Evolutionary conservation across 2,797 vertebrate genomes (phyloP).

Genomic region (Varecia variegata): DNA sequence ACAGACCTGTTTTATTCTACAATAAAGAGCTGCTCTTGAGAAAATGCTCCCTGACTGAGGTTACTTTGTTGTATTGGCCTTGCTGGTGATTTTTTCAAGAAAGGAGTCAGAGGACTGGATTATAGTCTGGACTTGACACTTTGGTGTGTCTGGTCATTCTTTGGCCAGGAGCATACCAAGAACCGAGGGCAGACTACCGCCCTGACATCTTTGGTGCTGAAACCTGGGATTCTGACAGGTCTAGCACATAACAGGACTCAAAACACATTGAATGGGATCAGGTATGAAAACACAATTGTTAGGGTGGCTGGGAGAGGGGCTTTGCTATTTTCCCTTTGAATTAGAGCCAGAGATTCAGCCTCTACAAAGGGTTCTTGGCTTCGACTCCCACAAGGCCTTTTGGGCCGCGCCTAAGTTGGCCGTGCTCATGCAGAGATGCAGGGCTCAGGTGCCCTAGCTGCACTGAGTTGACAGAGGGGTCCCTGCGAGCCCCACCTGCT

Average conservation of each 20-base stretch:
- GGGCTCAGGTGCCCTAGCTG: neutral
- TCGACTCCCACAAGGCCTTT: neutral
- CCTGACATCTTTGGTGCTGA: no score
- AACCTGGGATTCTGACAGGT: no score
- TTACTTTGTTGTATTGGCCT: no score
- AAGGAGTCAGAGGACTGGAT: no score
- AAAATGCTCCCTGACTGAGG: no score
- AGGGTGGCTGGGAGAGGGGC: neutral
- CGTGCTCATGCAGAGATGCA: neutral
- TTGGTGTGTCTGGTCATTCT: no score
- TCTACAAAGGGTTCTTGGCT: neutral
- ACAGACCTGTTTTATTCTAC: no score
- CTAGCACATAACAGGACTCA: neutral
- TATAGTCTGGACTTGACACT: no score
- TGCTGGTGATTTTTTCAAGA: no score
- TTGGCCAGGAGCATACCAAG: no score
- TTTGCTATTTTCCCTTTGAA: constrained; percentile 15
- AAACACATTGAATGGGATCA: neutral
- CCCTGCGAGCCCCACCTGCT: neutral
- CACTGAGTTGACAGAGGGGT: neutral
- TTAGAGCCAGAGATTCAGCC: neutral
- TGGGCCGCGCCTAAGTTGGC: neutral
- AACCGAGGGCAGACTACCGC: no score
- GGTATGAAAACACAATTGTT: neutral
- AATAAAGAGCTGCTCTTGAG: no score